phyloP scores from a whole-genome alignment of 2,888 invertebrate species.

The Antitype chi region DNA sequence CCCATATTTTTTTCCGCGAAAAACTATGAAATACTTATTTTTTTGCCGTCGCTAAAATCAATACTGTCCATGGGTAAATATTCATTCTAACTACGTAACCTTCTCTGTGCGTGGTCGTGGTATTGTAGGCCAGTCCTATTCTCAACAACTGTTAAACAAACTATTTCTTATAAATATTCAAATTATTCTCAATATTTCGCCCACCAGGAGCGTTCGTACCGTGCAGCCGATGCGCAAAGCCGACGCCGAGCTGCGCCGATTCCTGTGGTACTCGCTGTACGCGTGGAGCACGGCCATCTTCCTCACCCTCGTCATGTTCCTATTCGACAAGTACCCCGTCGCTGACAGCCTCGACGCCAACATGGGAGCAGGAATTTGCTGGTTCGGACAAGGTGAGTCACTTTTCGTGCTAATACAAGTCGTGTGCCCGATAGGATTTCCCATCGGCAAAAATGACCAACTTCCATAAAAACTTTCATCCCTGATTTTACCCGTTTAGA shows the following conservation, averaged over 20 bases:
- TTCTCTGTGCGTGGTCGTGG: not conserved
- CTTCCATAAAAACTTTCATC: not conserved
- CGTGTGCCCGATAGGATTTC: no score
- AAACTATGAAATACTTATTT: not conserved
- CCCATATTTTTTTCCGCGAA: not conserved
- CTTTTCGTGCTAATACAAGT: not conserved
- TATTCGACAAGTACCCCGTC: conserved; percentile 88
- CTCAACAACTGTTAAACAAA: not conserved
- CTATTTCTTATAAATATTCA: not conserved
- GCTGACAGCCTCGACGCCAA: conserved; percentile 88
- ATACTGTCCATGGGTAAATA: not conserved
- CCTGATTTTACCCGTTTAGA: no score
- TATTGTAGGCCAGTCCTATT: not conserved
- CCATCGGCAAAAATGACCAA: not conserved
- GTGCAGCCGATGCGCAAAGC: conserved; percentile 85
- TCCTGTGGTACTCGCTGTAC: conserved; percentile 92
- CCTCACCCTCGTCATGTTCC: conserved; percentile 89
- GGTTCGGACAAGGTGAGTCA: conserved; percentile 92
- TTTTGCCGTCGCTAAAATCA: not conserved
- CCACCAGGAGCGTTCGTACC: conserved; percentile 85
- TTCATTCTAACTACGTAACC: not conserved
- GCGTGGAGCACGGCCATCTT: conserved; percentile 93
- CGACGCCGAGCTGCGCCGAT: conserved; percentile 89
- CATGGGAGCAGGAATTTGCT: conserved; percentile 92
- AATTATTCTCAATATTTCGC: conserved; percentile 11